Conservation (phyloP, 1,140 invertebrate species). For the Eulimnadia texana region DNA sequence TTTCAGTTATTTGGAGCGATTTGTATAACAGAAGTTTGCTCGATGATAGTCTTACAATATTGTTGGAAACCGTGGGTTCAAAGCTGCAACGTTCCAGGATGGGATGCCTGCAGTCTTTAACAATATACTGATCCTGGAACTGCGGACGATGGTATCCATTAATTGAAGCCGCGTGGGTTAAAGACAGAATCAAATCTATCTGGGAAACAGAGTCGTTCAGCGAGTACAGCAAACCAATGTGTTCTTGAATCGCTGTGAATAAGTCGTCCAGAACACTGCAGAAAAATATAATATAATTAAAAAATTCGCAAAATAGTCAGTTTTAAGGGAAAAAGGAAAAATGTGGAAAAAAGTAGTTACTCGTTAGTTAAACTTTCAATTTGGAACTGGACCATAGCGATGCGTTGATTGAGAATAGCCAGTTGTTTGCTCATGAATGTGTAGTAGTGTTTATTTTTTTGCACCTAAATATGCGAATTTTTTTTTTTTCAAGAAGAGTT, state of each 20-base stretch:
- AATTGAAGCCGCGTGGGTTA: constrained; percentile 46
- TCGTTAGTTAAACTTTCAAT: background rate
- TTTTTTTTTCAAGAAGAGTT: too few species aligned
- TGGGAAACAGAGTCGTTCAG: constrained; percentile 62
- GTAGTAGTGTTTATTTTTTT: constrained; percentile 41
- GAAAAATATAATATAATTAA: constrained; percentile 5
- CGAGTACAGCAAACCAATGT: constrained; percentile 59
- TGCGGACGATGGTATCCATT: constrained; percentile 50
- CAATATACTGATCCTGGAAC: constrained; percentile 50
- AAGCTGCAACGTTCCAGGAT: constrained; percentile 49
- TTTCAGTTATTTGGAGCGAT: too few species aligned
- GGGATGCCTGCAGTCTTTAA: constrained; percentile 59
- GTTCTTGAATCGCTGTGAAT: constrained; percentile 37
- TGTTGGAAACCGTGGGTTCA: constrained; percentile 50
- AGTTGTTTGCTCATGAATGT: constrained; percentile 66
- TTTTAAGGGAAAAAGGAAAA: background rate
- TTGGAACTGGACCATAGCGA: constrained; percentile 25
- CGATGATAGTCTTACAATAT: constrained; percentile 61
- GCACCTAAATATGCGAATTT: too few species aligned
- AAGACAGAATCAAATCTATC: constrained; percentile 57
- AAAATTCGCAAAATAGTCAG: too few species aligned
- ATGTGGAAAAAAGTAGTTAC: background rate
- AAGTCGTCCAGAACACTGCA: constrained; percentile 34
- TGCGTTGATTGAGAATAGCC: constrained; percentile 48
- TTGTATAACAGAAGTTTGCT: too few species aligned